Evolutionary conservation across 2,113 vertebrate genomes (phyloP).

Genomic region (Geothlypis trichas): DNA sequence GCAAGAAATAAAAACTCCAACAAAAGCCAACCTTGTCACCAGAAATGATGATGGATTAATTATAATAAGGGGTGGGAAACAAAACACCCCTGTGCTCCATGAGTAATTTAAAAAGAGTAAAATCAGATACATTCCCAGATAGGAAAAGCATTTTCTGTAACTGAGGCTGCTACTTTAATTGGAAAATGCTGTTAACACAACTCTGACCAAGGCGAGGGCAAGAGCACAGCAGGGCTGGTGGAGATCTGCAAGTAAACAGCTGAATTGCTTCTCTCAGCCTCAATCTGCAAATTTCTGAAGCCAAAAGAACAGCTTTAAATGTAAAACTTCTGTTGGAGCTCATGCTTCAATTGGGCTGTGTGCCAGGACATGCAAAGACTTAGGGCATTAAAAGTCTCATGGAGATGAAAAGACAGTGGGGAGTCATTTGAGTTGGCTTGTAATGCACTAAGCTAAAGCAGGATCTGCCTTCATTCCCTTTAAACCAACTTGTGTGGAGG

Average conservation of each 20-base stretch:
- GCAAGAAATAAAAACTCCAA: not conserved
- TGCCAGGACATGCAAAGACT: constrained; percentile 30
- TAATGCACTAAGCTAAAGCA: not conserved
- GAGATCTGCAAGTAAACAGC: constrained; percentile 40
- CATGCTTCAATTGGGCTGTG: constrained; percentile 28
- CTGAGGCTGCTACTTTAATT: constrained; percentile 15
- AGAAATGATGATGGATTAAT: not conserved
- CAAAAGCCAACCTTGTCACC: not conserved
- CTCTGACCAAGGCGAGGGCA: not conserved
- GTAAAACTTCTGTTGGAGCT: constrained; percentile 46
- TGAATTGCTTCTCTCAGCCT: constrained; percentile 24
- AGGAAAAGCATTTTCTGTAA: constrained; percentile 31
- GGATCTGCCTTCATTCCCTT: constrained; percentile 1
- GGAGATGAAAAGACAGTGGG: constrained; percentile 38
- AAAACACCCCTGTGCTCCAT: not conserved
- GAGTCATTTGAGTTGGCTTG: constrained; percentile 27
- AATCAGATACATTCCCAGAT: not conserved
- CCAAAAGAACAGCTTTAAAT: constrained; percentile 59
- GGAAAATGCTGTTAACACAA: constrained; percentile 36
- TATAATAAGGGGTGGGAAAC: not conserved
- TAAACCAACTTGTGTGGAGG: not conserved
- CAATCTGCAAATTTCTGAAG: constrained; percentile 2
- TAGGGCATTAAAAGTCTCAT: constrained; percentile 10
- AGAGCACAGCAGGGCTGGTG: constrained; percentile 14
- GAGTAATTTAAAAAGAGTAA: not conserved